These are phyloP conservation scores for Orthonevra nobilis DNA, from an alignment of 2,888 invertebrate genomes.

Conservation along the genomic window DNA sequence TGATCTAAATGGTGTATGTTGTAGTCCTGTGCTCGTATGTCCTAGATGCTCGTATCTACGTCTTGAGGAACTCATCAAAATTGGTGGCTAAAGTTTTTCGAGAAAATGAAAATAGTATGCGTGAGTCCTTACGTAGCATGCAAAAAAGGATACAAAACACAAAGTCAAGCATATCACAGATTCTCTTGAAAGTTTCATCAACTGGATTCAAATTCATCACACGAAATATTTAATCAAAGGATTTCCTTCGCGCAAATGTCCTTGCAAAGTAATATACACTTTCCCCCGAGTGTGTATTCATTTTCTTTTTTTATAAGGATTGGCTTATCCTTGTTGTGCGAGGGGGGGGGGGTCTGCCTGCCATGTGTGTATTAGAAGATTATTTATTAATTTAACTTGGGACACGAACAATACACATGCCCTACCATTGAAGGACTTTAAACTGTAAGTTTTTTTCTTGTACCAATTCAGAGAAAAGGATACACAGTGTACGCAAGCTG, in stretches of 20 bases:
- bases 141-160: background rate
- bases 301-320: background rate
- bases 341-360: no score
- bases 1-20: no score
- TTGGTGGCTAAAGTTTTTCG: conserved; percentile 18
- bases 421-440: conserved; percentile 18
- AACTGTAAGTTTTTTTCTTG: conserved; percentile 6
- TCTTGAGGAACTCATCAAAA: conserved; percentile 50
- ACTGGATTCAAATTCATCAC: conserved; percentile 57
- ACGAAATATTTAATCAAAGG: conserved; percentile 66
- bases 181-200: conserved; percentile 16
- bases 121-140: conserved; percentile 3
- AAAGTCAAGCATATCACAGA: background rate
- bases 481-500: conserved; percentile 24
- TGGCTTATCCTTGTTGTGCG: conserved; percentile 1
- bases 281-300: conserved; percentile 1
- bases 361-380: conserved; percentile 43
- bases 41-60: background rate
- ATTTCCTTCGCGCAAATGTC: conserved; percentile 37
- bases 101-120: conserved; percentile 36
- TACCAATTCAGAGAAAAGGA: background rate
- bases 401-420: conserved; percentile 46
- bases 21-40: no score
- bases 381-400: conserved; percentile 44
- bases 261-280: no score